Percentiles rank a stretch among this genome's conserved stretches.
phyloP scores from a whole-genome alignment of 92 coral and sea anemone species.

The Palythoa grandiflora region DNA sequence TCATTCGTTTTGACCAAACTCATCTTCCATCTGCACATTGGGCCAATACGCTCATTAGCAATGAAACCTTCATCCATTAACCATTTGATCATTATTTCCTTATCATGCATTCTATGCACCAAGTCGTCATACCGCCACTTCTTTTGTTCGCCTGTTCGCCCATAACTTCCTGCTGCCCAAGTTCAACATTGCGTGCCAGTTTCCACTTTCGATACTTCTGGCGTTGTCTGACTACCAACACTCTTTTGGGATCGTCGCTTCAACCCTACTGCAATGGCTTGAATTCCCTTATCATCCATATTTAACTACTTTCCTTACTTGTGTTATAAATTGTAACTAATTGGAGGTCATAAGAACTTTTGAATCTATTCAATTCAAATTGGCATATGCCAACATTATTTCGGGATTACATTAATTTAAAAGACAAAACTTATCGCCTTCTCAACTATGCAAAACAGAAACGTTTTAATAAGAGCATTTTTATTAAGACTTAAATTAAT shows the following conservation, averaged over 20 bases:
- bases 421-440: not conserved
- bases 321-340: not conserved
- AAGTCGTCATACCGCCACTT: constrained; percentile 6
- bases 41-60: constrained; percentile 24
- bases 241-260: not conserved
- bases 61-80: constrained; percentile 43
- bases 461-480: not conserved
- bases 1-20: constrained; percentile 53
- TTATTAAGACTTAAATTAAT: no score
- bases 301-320: not conserved
- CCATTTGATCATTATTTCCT: constrained; percentile 47
- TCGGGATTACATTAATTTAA: not conserved
- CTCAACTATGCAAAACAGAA: not conserved
- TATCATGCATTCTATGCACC: constrained; percentile 30
- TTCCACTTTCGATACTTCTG: not conserved
- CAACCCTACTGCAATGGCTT: constrained; percentile 8
- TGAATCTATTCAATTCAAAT: not conserved
- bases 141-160: not conserved
- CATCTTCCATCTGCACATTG: constrained; percentile 59
- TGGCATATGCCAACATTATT: not conserved
- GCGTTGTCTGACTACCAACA: constrained; percentile 1
- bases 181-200: not conserved
- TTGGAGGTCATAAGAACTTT: not conserved
- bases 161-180: not conserved
- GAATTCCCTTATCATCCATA: constrained; percentile 1